Evolutionary conservation across 2,888 invertebrate species (phyloP).

Genomic region (Phragmatobia fuliginosa): DNA sequence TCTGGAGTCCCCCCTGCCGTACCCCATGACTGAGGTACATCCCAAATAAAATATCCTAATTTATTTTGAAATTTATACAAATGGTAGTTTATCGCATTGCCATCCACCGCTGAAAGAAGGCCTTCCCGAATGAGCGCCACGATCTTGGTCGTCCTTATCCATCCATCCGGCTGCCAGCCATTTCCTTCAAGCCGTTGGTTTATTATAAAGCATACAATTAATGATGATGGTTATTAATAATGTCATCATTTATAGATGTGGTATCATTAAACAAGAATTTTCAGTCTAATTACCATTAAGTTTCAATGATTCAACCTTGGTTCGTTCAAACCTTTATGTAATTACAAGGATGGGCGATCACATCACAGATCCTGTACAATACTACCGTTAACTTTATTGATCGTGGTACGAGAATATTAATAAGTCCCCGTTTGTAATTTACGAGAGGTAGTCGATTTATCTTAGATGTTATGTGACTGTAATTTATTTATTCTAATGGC

Average conservation of each 20-base stretch:
- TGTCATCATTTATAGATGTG: not conserved
- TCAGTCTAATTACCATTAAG: not conserved
- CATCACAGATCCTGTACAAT: not conserved
- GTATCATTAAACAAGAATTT: not conserved
- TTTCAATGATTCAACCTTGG: not conserved
- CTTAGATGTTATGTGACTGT: not conserved
- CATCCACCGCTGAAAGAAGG: too few species aligned
- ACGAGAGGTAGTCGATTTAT: not conserved
- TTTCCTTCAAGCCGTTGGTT: too few species aligned
- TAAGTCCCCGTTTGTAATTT: not conserved
- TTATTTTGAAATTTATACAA: not conserved
- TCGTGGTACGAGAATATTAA: not conserved
- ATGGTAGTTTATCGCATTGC: too few species aligned
- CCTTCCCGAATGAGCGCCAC: too few species aligned
- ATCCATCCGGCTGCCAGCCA: too few species aligned
- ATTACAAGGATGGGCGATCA: not conserved
- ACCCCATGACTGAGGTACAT: too few species aligned
- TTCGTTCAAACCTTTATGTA: not conserved
- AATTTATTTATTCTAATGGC: not conserved
- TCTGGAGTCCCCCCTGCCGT: too few species aligned
- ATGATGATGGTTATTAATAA: not conserved
- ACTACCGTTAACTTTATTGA: not conserved
- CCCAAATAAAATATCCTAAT: not conserved
- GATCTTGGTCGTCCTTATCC: too few species aligned
- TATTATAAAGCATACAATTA: too few species aligned